Percentiles rank a stretch among this genome's conserved stretches.
Evolutionary conservation across 2,113 vertebrate genomes (phyloP).

Genomic region (Oryzias celebensis): DNA sequence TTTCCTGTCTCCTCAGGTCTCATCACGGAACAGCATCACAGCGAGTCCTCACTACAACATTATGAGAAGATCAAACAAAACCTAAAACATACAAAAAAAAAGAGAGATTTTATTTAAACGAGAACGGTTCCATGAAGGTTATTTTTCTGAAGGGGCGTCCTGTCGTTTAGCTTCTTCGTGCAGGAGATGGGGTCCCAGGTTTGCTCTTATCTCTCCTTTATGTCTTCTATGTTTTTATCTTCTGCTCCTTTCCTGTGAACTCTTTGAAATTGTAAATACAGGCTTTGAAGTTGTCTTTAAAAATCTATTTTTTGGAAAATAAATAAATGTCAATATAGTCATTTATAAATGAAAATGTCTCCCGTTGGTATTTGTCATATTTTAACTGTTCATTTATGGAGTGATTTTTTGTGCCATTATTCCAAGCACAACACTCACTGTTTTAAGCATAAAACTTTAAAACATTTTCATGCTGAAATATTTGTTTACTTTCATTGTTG

Average conservation of each 20-base stretch:
- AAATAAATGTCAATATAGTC: conserved; percentile 77
- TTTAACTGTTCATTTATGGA: no score
- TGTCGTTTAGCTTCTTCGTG: conserved; percentile 63
- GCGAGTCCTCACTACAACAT: conserved; percentile 82
- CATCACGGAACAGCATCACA: conserved; percentile 90
- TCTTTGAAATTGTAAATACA: conserved; percentile 73
- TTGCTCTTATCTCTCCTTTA: conserved; percentile 53
- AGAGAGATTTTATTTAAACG: conserved; percentile 66
- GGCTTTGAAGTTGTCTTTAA: conserved; percentile 76
- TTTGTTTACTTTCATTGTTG: no score
- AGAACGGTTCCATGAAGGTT: conserved; percentile 66
- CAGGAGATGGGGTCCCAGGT: conserved; percentile 55
- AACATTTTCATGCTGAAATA: no score
- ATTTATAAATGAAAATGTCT: conserved; percentile 58
- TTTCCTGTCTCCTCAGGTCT: conserved; percentile 75
- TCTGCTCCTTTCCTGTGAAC: conserved; percentile 62
- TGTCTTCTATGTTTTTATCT: conserved; percentile 30
- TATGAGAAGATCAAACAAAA: conserved; percentile 54
- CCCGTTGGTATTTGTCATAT: conserved; percentile 1
- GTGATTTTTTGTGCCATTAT: no score
- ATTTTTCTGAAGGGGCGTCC: conserved; percentile 54
- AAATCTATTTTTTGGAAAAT: conserved; percentile 76
- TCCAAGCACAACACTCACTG: no score
- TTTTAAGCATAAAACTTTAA: no score
- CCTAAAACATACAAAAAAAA: conserved; percentile 3